A percentile compares a stretch with the other conserved stretches of the same genome.
These are phyloP conservation scores for Sandelia bainsii DNA, from an alignment of 2,797 vertebrate species.

Conservation along the genomic window DNA sequence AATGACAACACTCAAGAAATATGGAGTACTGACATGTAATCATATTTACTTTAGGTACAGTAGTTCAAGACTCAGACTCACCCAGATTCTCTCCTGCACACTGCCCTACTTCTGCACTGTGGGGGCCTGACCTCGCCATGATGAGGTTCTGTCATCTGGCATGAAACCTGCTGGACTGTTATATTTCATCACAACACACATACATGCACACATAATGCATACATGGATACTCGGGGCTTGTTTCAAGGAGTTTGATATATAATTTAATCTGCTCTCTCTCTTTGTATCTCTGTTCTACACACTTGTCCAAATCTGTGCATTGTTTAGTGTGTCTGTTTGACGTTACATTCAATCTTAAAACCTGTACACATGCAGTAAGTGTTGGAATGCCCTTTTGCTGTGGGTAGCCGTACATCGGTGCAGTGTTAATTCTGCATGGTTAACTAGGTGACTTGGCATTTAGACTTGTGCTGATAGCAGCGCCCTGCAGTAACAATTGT, in stretches of 20 bases:
- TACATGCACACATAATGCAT: too few species aligned
- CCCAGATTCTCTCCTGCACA: slow-evolving; percentile 29
- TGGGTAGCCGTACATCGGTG: slow-evolving; percentile 24
- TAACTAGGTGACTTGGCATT: slow-evolving; percentile 71
- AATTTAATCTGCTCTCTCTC: background rate
- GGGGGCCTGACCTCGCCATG: slow-evolving; percentile 27
- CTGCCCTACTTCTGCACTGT: slow-evolving; percentile 20
- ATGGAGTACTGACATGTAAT: background rate
- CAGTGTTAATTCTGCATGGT: slow-evolving; percentile 70
- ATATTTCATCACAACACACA: slow-evolving; percentile 25
- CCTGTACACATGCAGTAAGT: slow-evolving; percentile 12
- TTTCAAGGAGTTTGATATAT: slow-evolving; percentile 8
- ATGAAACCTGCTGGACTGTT: slow-evolving; percentile 25
- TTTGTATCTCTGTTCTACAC: slow-evolving; percentile 1
- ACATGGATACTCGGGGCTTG: background rate
- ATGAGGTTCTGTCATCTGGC: slow-evolving; percentile 39
- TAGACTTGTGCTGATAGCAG: slow-evolving; percentile 60
- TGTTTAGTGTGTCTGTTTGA: background rate
- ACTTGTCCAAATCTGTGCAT: background rate
- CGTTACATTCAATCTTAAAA: slow-evolving; percentile 35
- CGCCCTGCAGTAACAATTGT: slow-evolving; percentile 25
- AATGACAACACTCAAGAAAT: background rate
- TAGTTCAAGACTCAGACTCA: slow-evolving; percentile 4
- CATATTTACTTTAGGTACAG: slow-evolving; percentile 8
- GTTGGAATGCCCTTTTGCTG: slow-evolving; percentile 52